phyloP scores from a whole-genome alignment of 1,140 invertebrate genomes.

The Drosophila bocki region DNA sequence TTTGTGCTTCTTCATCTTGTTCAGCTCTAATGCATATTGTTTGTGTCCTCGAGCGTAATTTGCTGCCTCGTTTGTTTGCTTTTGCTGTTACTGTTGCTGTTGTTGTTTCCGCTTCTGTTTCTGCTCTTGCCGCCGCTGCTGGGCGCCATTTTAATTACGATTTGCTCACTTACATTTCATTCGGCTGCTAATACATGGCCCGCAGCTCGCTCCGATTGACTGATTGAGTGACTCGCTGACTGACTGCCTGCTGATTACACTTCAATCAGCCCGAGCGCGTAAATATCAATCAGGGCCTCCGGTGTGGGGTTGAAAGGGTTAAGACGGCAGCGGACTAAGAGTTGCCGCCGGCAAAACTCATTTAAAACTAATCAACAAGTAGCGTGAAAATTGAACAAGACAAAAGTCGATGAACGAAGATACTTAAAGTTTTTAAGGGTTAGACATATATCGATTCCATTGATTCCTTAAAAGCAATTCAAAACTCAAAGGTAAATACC shows the following conservation, averaged over 20 bases:
- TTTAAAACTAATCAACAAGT: slow-evolving; percentile 83
- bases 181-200: slow-evolving; percentile 70
- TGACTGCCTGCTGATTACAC: slow-evolving; percentile 74
- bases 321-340: slow-evolving; percentile 31
- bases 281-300: slow-evolving; percentile 70
- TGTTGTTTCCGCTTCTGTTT: slow-evolving; percentile 16
- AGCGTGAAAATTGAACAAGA: slow-evolving; percentile 41
- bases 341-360: slow-evolving; percentile 72
- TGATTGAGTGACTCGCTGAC: slow-evolving; percentile 45
- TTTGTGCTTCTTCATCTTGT: slow-evolving; percentile 25
- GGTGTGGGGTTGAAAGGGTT: slow-evolving; percentile 16
- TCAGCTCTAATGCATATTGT: slow-evolving; percentile 73
- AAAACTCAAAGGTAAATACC: not conserved
- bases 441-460: not conserved
- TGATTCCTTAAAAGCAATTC: not conserved
- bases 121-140: slow-evolving; percentile 27
- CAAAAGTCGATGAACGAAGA: slow-evolving; percentile 26
- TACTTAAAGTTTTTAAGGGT: not conserved
- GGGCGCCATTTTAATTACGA: slow-evolving; percentile 78
- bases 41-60: slow-evolving; percentile 71
- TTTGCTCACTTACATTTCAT: slow-evolving; percentile 80
- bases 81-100: slow-evolving; percentile 14
- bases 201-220: slow-evolving; percentile 33
- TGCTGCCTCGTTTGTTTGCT: slow-evolving; percentile 61
- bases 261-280: slow-evolving; percentile 75